Percentiles rank a stretch among this genome's conserved stretches.
Conservation (phyloP, 1,140 invertebrate genomes). For the Drosophila sechellia region DNA sequence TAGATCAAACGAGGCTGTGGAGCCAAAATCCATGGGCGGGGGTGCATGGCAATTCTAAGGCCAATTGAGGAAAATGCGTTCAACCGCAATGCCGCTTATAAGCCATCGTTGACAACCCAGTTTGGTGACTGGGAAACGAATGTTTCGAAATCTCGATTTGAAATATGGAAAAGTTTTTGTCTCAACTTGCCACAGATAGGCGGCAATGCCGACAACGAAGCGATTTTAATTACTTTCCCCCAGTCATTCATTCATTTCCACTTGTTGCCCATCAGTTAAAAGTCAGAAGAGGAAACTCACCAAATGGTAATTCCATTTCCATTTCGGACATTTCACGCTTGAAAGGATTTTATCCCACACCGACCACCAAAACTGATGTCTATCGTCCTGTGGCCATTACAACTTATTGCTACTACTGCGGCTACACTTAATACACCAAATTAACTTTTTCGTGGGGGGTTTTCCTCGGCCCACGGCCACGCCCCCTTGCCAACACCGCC, state of each 20-base stretch:
- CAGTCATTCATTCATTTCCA: slow-evolving; percentile 58
- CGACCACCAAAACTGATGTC: slow-evolving; percentile 40
- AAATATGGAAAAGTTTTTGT: slow-evolving; percentile 55
- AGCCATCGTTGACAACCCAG: slow-evolving; percentile 57
- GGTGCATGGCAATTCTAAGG: not conserved
- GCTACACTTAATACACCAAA: slow-evolving; percentile 80
- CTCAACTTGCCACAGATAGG: slow-evolving; percentile 17
- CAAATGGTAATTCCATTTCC: slow-evolving; percentile 63
- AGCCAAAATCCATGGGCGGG: not conserved
- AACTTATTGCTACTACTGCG: slow-evolving; percentile 69
- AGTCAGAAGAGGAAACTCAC: slow-evolving; percentile 40
- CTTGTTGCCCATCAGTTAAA: slow-evolving; percentile 77
- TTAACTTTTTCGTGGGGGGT: slow-evolving; percentile 59
- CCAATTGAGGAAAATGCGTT: slow-evolving; percentile 46
- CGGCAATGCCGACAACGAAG: slow-evolving; percentile 15
- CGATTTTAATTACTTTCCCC: slow-evolving; percentile 70
- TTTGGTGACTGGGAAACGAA: slow-evolving; percentile 15
- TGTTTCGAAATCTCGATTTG: slow-evolving; percentile 50
- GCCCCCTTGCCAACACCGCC: not conserved
- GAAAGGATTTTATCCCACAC: slow-evolving; percentile 45
- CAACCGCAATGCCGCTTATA: slow-evolving; percentile 63
- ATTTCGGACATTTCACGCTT: slow-evolving; percentile 69
- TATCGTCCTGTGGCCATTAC: slow-evolving; percentile 65
- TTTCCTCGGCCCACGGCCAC: not conserved
- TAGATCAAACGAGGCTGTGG: slow-evolving; percentile 35